Evolutionary conservation across 2,113 vertebrate genomes (phyloP).

Genomic region (Carassius gibelio): DNA sequence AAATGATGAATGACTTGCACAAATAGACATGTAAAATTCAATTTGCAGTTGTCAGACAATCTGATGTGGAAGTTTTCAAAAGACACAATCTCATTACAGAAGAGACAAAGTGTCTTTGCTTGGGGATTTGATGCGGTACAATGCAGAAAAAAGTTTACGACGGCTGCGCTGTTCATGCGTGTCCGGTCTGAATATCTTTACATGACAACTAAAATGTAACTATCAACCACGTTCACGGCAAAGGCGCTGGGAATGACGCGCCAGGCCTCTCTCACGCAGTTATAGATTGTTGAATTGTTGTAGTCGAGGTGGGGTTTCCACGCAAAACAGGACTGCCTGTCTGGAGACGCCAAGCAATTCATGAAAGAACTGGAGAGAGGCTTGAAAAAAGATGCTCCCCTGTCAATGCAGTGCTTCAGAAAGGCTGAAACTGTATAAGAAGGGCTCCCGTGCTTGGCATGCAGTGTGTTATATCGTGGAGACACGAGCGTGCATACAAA

Average conservation of each 20-base stretch:
- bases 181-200: conserved; percentile 29
- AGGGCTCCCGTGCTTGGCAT: conserved; percentile 4
- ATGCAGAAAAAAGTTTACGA: neutral
- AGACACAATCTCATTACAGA: conserved; percentile 43
- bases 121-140: conserved; percentile 5
- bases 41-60: conserved; percentile 47
- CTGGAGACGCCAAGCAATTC: conserved; percentile 25
- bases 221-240: neutral
- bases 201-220: conserved; percentile 35
- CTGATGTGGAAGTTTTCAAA: conserved; percentile 35
- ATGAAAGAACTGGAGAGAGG: neutral
- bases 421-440: conserved; percentile 12
- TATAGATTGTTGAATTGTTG: conserved; percentile 3
- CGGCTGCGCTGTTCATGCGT: neutral
- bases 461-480: conserved; percentile 25
- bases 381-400: neutral
- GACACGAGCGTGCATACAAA: conserved; percentile 15
- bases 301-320: conserved; percentile 34
- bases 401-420: conserved; percentile 3
- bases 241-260: neutral
- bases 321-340: conserved; percentile 35
- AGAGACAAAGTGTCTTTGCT: conserved; percentile 33
- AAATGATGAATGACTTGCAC: conserved; percentile 44
- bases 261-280: neutral
- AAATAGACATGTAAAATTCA: conserved; percentile 49